Conservation (phyloP, 2,888 invertebrate species). For the Athalia rosae region DNA sequence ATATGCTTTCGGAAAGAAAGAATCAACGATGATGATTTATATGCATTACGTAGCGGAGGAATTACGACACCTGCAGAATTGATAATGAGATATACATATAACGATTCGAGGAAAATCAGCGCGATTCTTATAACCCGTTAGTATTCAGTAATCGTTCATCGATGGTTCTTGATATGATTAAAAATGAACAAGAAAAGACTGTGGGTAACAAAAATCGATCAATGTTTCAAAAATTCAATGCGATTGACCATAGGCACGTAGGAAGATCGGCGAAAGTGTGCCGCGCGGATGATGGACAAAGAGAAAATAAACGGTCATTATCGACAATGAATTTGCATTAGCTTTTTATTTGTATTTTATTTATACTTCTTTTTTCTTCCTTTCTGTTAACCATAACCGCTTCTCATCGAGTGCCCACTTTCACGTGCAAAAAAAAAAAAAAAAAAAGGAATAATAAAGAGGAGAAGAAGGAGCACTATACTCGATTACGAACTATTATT, state of each 20-base stretch:
- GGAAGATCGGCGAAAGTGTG: conserved; percentile 30
- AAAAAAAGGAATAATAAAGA: neutral
- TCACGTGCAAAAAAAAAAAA: conserved; percentile 26
- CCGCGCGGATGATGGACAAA: neutral
- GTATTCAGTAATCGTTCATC: conserved; percentile 35
- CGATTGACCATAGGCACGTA: too few relatives aligned
- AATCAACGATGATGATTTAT: too few relatives aligned
- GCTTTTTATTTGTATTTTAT: neutral
- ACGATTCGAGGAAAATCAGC: neutral
- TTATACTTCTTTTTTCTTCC: neutral
- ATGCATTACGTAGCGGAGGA: neutral
- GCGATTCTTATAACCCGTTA: conserved; percentile 4
- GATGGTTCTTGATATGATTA: neutral
- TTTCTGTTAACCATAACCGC: neutral
- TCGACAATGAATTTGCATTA: conserved; percentile 17
- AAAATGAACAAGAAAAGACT: neutral
- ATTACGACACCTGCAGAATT: conserved; percentile 19
- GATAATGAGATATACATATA: conserved; percentile 25
- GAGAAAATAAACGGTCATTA: conserved; percentile 30
- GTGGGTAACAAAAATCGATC: too few relatives aligned
- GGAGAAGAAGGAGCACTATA: neutral
- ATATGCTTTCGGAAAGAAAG: too few relatives aligned
- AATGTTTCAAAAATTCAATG: too few relatives aligned
- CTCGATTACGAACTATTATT: conserved; percentile 17
- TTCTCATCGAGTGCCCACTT: neutral